Conservation (phyloP, 2,888 invertebrate genomes). For the Brachynemurus nebulosus region DNA sequence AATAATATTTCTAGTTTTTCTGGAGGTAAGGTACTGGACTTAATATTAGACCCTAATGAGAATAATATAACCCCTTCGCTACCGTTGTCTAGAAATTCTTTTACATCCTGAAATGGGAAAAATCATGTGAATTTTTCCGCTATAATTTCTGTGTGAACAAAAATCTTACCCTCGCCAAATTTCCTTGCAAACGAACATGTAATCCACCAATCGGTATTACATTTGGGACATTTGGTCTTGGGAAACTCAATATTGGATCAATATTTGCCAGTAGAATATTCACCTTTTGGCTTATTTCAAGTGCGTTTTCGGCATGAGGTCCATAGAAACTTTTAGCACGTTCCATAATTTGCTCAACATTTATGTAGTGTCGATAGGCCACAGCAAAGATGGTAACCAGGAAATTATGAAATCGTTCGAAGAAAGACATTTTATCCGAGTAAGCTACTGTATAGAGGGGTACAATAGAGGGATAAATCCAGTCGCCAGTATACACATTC, state of each 20-base stretch:
- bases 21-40: slow-evolving; percentile 19
- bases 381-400: too few species aligned
- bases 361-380: too few species aligned
- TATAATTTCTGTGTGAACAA: not conserved
- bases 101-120: slow-evolving; percentile 16
- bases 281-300: too few species aligned
- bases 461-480: slow-evolving; percentile 1
- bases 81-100: slow-evolving; percentile 22
- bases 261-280: too few species aligned
- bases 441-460: not conserved
- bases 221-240: slow-evolving; percentile 26
- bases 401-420: too few species aligned
- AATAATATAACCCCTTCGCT: slow-evolving; percentile 26
- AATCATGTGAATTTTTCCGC: not conserved
- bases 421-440: slow-evolving; percentile 4
- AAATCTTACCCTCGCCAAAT: slow-evolving; percentile 23
- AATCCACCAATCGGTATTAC: slow-evolving; percentile 28
- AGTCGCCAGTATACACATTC: not conserved
- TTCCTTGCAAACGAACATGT: slow-evolving; percentile 22
- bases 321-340: too few species aligned
- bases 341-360: too few species aligned
- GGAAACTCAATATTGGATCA: slow-evolving; percentile 23
- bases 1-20: slow-evolving; percentile 20
- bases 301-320: too few species aligned
- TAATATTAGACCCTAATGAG: slow-evolving; percentile 26